Base-by-base conservation (phyloP, 2,797 vertebrate species). In the Amniataba percoides region DNA sequence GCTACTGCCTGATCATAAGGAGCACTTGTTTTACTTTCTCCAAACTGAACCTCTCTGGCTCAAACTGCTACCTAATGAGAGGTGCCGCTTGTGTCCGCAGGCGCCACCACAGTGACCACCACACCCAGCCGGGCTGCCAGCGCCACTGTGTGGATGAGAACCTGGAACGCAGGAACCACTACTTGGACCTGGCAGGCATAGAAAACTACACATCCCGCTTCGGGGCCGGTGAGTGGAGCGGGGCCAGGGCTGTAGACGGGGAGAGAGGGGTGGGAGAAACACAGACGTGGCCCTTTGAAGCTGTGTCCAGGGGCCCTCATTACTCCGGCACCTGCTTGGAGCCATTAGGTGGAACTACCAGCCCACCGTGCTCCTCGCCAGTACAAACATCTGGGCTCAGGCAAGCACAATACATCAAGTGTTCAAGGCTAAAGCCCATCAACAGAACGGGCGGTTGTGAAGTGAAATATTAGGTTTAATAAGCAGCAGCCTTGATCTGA, bases 111-210 rank as follows among this genome's bases (percentile, higher is more conserved):
- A 92, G 91, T 61, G 93, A 94, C 90, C 93, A 94, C 89, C 93
- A 93, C 89, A 83, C 95, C 84, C 97, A 97, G 92, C 93, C 95
- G 27, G 96, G 95, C 89, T 97, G 97, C 95, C 96, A 96, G 89
- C 96, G 96, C 88, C 96, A 97, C 81, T 97, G 97, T 49, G 97
- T 99, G 81, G 98, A 99, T 79, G 98, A 99, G 95, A 99, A 99
- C 94, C 97, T 99, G 74, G 98, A 99, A 94, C 97, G 98, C 93
- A 97, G 98, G 96, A 99, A 99, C 97, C 98, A 99, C 96, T 99
- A 99, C 89, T 95, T 99, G 93, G 98, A 99, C 93, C 96, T 99
- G 88, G 98, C 98, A 8, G 98, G 98, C 87, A 99, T 99, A 67
- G 98, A 99, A 90, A 99, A 99, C 95, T 99, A 99, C 92, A 97